phyloP scores from a whole-genome alignment of 2,113 vertebrate species.

The Holacanthus passer region DNA sequence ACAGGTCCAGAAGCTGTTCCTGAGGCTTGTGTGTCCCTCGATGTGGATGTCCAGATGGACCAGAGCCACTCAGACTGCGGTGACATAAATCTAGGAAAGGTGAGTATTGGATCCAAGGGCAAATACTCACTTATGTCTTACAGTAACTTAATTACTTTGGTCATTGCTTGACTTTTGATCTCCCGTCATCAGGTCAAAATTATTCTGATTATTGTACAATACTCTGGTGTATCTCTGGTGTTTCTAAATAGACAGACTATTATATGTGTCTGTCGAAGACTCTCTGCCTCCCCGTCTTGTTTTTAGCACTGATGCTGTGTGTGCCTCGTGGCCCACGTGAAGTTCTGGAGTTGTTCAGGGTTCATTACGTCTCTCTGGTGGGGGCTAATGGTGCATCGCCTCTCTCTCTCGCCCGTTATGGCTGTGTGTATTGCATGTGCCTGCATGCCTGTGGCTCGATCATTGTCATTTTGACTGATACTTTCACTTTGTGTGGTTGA shows the following conservation, averaged over 20 bases:
- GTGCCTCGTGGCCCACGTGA: constrained; percentile 54
- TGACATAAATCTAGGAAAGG: constrained; percentile 79
- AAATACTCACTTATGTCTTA: no score
- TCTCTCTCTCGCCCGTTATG: constrained; percentile 49
- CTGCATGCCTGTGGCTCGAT: constrained; percentile 16
- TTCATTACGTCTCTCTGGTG: constrained; percentile 69
- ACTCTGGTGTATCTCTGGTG: background rate
- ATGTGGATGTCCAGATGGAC: constrained; percentile 27
- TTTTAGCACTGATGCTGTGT: constrained; percentile 44
- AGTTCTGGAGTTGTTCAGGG: constrained; percentile 64
- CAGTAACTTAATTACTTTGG: background rate
- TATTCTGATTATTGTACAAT: no score
- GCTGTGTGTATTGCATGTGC: constrained; percentile 43
- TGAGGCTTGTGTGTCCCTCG: constrained; percentile 16
- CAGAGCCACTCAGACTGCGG: constrained; percentile 43
- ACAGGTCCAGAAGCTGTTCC: constrained; percentile 16
- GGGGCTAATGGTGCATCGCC: constrained; percentile 71
- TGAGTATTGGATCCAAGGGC: constrained; percentile 69
- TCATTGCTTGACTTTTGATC: background rate
- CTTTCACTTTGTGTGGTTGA: constrained; percentile 42
- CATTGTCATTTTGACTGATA: constrained; percentile 71
- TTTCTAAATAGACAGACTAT: background rate
- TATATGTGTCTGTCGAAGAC: constrained; percentile 2
- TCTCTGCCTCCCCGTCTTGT: constrained; percentile 29
- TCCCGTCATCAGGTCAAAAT: background rate